phyloP scores from a whole-genome alignment of 1,140 invertebrate genomes.

The Archivesica marissinica region DNA sequence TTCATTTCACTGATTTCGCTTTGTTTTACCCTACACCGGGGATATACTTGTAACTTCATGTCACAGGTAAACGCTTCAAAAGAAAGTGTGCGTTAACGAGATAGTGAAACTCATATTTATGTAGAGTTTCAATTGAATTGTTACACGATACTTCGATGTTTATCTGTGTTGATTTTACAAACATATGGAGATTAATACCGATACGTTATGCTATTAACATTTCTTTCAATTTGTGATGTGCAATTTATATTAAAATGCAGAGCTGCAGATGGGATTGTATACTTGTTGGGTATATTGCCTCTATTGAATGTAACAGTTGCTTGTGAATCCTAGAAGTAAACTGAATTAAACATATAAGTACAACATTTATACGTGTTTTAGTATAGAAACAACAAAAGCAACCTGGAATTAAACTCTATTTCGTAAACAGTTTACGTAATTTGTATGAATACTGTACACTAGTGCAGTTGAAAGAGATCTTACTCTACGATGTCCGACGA shows the following conservation, averaged over 20 bases:
- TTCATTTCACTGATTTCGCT: conserved; percentile 21
- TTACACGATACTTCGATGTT: background rate
- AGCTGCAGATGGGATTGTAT: no score
- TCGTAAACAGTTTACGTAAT: background rate
- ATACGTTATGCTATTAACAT: background rate
- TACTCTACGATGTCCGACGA: background rate
- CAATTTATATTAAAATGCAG: no score
- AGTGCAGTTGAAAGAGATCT: background rate
- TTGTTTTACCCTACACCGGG: conserved; percentile 8
- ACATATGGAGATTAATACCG: background rate
- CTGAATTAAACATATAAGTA: background rate
- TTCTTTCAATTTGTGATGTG: no score
- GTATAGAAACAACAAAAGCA: no score
- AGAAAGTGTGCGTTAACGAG: background rate
- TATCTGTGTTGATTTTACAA: background rate
- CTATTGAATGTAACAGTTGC: background rate
- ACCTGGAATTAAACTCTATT: no score
- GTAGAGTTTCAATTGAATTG: background rate
- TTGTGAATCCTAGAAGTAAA: background rate
- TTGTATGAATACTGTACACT: background rate
- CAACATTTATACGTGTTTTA: background rate
- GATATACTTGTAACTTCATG: background rate
- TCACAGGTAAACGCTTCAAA: background rate
- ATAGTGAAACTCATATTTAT: background rate
- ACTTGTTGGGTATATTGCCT: no score